Evolutionary conservation across 2,888 invertebrate species (phyloP).

Genomic region (Phortica okadai): DNA sequence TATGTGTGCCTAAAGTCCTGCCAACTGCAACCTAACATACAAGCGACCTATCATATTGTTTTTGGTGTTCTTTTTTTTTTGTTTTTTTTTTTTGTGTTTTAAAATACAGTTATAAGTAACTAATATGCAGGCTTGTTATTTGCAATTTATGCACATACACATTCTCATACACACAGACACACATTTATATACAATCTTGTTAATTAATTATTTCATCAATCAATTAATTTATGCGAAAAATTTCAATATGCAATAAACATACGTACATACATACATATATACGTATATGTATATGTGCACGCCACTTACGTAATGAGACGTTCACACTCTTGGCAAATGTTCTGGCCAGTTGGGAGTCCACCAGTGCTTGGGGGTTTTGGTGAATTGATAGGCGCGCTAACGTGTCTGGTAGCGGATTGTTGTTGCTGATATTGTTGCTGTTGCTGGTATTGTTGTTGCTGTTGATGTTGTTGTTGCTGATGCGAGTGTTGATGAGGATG

Average conservation of each 20-base stretch:
- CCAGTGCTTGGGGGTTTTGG: conserved; percentile 83
- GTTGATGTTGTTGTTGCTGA: conserved; percentile 56
- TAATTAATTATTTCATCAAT: not conserved
- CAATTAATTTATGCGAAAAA: not conserved
- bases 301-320: conserved; percentile 95
- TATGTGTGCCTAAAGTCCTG: too few species aligned
- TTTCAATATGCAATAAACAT: not conserved
- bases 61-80: too few species aligned
- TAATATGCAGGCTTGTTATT: not conserved
- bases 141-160: conserved; percentile 15
- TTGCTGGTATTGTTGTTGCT: conserved; percentile 57
- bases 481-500: conserved; percentile 56
- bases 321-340: conserved; percentile 98
- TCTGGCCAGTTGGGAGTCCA: conserved; percentile 90
- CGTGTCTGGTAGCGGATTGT: conserved; percentile 79
- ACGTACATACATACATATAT: conserved; percentile 33
- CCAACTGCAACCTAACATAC: too few species aligned
- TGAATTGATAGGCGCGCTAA: conserved; percentile 84
- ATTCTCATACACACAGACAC: not conserved
- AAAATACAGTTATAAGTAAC: not conserved
- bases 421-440: conserved; percentile 59
- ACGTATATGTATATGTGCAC: conserved; percentile 74
- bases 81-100: not conserved
- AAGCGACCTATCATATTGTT: too few species aligned
- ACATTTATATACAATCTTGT: not conserved